A percentile compares a stretch with the other conserved stretches of the same genome.
These are phyloP conservation scores for Philonicus albiceps DNA, from an alignment of 2,888 invertebrate genomes.

Conservation along the genomic window DNA sequence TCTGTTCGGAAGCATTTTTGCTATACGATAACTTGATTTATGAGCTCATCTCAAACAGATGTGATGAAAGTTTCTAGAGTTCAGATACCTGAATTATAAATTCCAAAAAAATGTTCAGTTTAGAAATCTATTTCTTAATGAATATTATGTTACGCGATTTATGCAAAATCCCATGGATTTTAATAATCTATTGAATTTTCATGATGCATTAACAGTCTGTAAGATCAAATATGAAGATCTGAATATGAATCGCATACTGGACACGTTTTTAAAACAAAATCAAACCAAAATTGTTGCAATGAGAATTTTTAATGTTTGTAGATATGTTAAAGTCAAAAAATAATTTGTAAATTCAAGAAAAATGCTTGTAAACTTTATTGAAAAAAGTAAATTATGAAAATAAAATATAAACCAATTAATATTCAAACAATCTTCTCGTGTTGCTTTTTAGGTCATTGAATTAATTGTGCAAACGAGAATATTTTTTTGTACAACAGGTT, in stretches of 20 bases:
- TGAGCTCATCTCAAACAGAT: not conserved
- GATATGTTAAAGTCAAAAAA: not conserved
- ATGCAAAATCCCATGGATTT: not conserved
- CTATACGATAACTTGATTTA: not conserved
- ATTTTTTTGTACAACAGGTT: not conserved
- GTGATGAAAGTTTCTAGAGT: not conserved
- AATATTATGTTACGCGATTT: not conserved
- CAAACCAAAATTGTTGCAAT: not conserved
- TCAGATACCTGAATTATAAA: not conserved
- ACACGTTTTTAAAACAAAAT: not conserved
- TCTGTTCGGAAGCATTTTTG: not conserved
- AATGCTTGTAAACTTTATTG: not conserved
- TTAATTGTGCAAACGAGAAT: not conserved
- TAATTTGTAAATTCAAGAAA: no score
- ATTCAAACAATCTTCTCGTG: not conserved
- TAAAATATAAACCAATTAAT: not conserved
- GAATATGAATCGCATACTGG: not conserved
- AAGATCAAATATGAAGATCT: not conserved
- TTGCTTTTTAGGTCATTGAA: not conserved
- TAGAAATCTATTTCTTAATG: not conserved
- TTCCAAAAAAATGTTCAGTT: not conserved
- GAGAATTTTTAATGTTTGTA: not conserved
- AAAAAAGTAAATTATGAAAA: not conserved
- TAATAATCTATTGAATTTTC: not conserved
- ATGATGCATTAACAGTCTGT: not conserved